Evolutionary conservation across 1,140 invertebrate species (phyloP), one percentile per base, ranked within the genome.

Genomic region (Bombus ignitus): DNA sequence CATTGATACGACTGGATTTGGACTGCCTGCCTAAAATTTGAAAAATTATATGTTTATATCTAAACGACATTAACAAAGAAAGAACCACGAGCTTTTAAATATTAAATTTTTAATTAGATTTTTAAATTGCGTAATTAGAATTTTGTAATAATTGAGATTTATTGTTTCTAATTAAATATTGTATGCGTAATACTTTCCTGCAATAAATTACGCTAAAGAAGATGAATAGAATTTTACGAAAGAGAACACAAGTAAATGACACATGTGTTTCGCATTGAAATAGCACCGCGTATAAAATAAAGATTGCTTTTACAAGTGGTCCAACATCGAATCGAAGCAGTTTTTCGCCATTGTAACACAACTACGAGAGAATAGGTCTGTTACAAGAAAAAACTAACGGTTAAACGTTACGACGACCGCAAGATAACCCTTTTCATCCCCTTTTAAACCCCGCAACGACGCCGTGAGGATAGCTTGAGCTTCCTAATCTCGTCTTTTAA

Each of bases 1-100:
- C 37, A 96, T 87, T 12, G 93, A 92, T 9, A 95, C 95, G 6
- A 89, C 87, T 8, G 96, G 96, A 91, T 96, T 96, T 6, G 90
- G 91, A n/a, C 94, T 94, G 25, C 96, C 96, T 76, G 93, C 91
- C 96, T 96, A 84, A 82, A 92, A 92, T 47, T 3, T 0, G 1
- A 70, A 13, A 28, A 37, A 22, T 35, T 25, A 68, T 62, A 0
- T 1, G 13, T 32, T 5, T 65, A 6, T 3, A 32, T 32, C n/a
- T 15, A 18, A 18, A 66, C n/a, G 2, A 66, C n/a, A 32, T 32
- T 66, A 15, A 32, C 25, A n/a, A n/a, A 62, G 59, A 53, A 53
- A 53, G 3, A 28, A 3, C 3, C 10, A 28, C 8, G 0, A 28
- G 3, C 28, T 62, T 12, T n/a, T 4, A 28, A 28, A 59, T 59